These are phyloP conservation scores for Notodonta ziczac DNA, from an alignment of 2,888 invertebrate genomes.

Conservation along the genomic window DNA sequence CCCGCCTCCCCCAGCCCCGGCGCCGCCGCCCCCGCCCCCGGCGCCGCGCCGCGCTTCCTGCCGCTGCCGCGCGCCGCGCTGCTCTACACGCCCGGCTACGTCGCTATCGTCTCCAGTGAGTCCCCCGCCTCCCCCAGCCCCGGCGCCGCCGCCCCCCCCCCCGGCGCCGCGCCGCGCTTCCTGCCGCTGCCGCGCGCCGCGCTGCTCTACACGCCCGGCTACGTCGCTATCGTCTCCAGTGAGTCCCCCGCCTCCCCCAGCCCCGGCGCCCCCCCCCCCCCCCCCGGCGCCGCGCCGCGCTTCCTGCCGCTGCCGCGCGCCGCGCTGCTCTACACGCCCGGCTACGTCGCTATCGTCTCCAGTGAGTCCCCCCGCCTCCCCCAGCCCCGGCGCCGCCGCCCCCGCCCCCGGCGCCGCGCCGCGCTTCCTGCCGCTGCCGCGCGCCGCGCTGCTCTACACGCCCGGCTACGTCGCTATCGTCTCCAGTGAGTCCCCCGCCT, in stretches of 20 bases:
- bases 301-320: conserved; percentile 55
- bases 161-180: conserved; percentile 58
- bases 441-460: conserved; percentile 58
- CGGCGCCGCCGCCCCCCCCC: no score
- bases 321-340: conserved; percentile 58
- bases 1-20: conserved; percentile 21
- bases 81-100: conserved; percentile 56
- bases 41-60: conserved; percentile 53
- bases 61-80: conserved; percentile 53
- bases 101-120: conserved; percentile 57
- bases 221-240: conserved; percentile 58
- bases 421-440: conserved; percentile 57
- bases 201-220: conserved; percentile 56
- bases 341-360: conserved; percentile 54
- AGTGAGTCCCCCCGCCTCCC: no score
- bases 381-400: no score
- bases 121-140: conserved; percentile 11
- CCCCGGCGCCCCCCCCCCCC: no score
- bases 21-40: conserved; percentile 12
- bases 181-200: conserved; percentile 55
- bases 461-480: conserved; percentile 53
- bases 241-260: no score
- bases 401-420: no score
- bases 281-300: no score
- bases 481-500: no score